Evolutionary conservation across 2,888 invertebrate genomes (phyloP).

Genomic region (Synanthedon andrenaeformis): DNA sequence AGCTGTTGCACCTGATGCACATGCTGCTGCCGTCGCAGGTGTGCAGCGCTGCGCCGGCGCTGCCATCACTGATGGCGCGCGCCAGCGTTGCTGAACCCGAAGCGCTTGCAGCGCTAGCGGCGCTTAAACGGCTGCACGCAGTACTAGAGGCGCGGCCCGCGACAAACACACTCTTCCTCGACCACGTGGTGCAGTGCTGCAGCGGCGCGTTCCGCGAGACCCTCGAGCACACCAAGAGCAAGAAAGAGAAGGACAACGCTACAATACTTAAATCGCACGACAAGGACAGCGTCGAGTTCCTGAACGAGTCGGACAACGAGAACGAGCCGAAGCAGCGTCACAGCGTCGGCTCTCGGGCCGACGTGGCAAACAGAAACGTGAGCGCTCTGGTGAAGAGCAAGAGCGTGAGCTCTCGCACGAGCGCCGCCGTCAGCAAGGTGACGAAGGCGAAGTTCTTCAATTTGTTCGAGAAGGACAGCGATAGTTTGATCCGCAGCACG

Average conservation of each 20-base stretch:
- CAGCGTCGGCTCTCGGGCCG: slow-evolving; percentile 54
- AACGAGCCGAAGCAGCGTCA: slow-evolving; percentile 50
- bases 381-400: slow-evolving; percentile 60
- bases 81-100: slow-evolving; percentile 84
- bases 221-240: slow-evolving; percentile 42
- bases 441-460: slow-evolving; percentile 62
- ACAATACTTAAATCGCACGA: slow-evolving; percentile 40
- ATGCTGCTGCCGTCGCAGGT: slow-evolving; percentile 88
- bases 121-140: slow-evolving; percentile 81
- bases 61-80: slow-evolving; percentile 84
- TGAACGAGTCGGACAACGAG: slow-evolving; percentile 55
- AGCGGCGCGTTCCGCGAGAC: slow-evolving; percentile 46
- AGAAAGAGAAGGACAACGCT: slow-evolving; percentile 54
- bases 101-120: slow-evolving; percentile 85
- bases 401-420: slow-evolving; percentile 57
- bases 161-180: slow-evolving; percentile 85
- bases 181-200: slow-evolving; percentile 78
- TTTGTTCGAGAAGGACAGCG: slow-evolving; percentile 72
- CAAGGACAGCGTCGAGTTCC: slow-evolving; percentile 48
- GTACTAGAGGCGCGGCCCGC: slow-evolving; percentile 85
- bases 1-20: slow-evolving; percentile 88
- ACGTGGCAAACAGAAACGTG: slow-evolving; percentile 55
- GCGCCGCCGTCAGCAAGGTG: slow-evolving; percentile 51
- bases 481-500: slow-evolving; percentile 82
- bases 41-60: slow-evolving; percentile 83